A percentile compares a stretch with the other conserved stretches of the same genome.
Evolutionary conservation across 2,113 vertebrate genomes (phyloP).

Genomic region (Burhinus oedicnemus): DNA sequence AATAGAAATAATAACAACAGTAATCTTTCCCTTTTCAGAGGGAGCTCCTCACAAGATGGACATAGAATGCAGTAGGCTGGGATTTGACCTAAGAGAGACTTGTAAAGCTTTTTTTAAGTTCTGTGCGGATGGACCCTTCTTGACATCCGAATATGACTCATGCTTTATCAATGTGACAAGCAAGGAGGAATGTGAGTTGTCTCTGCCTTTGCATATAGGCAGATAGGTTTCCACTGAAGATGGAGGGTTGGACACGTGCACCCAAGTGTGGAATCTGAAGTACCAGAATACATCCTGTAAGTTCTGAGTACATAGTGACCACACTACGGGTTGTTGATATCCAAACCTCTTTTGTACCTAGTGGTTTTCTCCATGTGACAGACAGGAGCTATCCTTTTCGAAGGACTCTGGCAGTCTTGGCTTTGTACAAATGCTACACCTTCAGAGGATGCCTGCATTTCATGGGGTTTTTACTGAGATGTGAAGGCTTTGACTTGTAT

Average conservation of each 20-base stretch:
- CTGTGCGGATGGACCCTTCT: background rate
- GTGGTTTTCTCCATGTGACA: background rate
- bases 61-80: background rate
- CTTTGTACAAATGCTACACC: background rate
- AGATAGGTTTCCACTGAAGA: background rate
- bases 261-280: background rate
- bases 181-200: background rate
- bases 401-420: background rate
- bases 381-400: background rate
- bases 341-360: background rate
- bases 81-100: background rate
- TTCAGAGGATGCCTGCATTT: background rate
- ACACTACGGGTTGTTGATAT: accelerated
- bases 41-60: background rate
- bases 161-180: background rate
- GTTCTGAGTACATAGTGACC: background rate
- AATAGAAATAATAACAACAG: background rate
- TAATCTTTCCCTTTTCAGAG: background rate
- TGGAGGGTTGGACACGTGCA: background rate
- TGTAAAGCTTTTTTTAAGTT: background rate
- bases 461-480: background rate
- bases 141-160: background rate
- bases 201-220: background rate
- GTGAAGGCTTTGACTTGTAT: background rate
- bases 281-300: background rate